These are phyloP conservation scores for Leptinotarsa texana DNA, from an alignment of 1,140 invertebrate genomes.

Conservation along the genomic window DNA sequence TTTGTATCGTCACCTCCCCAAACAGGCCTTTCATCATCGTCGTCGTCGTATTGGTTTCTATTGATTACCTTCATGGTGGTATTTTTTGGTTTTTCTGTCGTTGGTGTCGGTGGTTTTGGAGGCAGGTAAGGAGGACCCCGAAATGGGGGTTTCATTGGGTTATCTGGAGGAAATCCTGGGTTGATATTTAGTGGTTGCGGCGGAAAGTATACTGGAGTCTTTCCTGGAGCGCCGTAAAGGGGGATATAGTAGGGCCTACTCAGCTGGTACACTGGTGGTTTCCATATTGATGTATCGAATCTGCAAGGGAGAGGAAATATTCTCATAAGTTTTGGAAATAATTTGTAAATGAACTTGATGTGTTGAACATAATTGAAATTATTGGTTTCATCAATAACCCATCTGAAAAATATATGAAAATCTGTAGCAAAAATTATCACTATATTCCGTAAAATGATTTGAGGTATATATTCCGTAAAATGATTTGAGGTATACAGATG, in stretches of 20 bases:
- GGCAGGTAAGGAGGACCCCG: constrained; percentile 37
- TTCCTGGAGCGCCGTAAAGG: constrained; percentile 43
- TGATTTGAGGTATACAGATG: no score
- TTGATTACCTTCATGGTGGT: constrained; percentile 26
- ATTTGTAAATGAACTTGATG: no score
- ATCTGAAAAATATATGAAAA: no score
- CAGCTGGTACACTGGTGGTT: constrained; percentile 42
- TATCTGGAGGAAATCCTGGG: constrained; percentile 25
- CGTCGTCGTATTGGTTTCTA: constrained; percentile 34
- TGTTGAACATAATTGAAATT: no score
- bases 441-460: no score
- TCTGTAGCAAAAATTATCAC: no score
- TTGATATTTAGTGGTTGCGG: constrained; percentile 39
- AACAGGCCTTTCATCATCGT: constrained; percentile 40
- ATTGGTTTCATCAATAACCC: no score
- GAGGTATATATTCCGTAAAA: no score
- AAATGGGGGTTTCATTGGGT: constrained; percentile 32
- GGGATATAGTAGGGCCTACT: constrained; percentile 50
- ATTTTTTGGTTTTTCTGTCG: constrained; percentile 11
- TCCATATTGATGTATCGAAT: constrained; percentile 33
- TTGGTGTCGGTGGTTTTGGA: constrained; percentile 21
- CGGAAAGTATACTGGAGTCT: constrained; percentile 50
- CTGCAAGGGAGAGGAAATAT: not conserved
- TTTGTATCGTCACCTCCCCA: constrained; percentile 36
- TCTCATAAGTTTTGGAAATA: no score